Evolutionary conservation across 2,888 invertebrate genomes (phyloP), one percentile per base, ranked within the genome.

Genomic region (Hypercompe scribonia): DNA sequence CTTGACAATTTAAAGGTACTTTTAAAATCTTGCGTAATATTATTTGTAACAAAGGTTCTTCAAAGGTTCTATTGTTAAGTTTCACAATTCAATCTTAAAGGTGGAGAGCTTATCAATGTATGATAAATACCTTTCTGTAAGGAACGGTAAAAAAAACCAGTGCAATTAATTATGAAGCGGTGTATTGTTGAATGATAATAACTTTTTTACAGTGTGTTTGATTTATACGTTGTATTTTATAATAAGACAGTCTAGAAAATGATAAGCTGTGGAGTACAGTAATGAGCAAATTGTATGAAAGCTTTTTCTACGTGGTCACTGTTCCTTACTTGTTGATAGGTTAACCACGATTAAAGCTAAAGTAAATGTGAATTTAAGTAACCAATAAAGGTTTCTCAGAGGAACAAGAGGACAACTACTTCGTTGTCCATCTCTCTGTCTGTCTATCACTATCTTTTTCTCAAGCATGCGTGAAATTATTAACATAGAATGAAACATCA

Each of bases 131-230:
- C 67, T 24, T 34, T 13, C 66, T 31, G 61, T 50, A 63, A 34
- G 74, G 2, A 74, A 77, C 73, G 65, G 42, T 72, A 70, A 58
- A 61, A 24, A 46, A 64, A 65, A 70, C 24, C 46, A 54, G 39
- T 72, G 73, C 68, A 69, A 77, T 81, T 70, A 77, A 77, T 77
- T 31, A 72, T 50, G 36, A 36, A 28, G 7, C 5, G 64, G 28
- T 74, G 15, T 31, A 74, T 72, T 78, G 39, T 70, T 70, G 65
- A 74, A 61, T 71, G 50, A 34, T 71, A 68, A 69, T 70, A 33
- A 58, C 7, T 72, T 36, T 72, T 70, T 73, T 61, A 63, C 31
- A 1, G 7, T 18, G 18, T 46, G 33, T 64, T 15, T 42, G 28
- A 63, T 39, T 63, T 39, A 36, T 15, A 21, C 31, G 31, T 58